These are phyloP conservation scores for Harlomillsia oculata DNA, from an alignment of 1,140 invertebrate species.

Conservation along the genomic window DNA sequence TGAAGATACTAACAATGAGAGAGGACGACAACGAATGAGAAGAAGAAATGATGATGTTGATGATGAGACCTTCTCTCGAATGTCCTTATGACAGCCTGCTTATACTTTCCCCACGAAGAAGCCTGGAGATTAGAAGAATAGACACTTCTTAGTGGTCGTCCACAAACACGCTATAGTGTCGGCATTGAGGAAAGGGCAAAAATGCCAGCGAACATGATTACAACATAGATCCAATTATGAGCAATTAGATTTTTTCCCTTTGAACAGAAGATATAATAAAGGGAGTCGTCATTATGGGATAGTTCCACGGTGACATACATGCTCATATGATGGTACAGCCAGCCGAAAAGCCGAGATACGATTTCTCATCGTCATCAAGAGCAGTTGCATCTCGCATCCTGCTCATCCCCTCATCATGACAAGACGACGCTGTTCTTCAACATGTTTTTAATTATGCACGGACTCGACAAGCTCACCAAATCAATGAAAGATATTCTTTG, in stretches of 20 bases:
- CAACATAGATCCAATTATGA: conserved; percentile 36
- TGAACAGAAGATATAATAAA: conserved; percentile 25
- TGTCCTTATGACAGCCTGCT: no score
- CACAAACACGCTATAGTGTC: conserved; percentile 18
- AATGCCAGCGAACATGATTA: conserved; percentile 34
- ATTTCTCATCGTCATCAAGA: conserved; percentile 26
- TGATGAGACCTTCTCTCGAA: no score
- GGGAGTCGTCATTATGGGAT: conserved; percentile 19
- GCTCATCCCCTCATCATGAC: conserved; percentile 11
- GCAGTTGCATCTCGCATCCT: background rate
- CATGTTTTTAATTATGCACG: conserved; percentile 37
- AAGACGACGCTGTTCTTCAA: conserved; percentile 19
- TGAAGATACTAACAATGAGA: no score
- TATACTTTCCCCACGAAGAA: no score
- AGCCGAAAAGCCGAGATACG: conserved; percentile 7
- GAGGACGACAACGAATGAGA: no score
- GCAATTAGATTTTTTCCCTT: conserved; percentile 35
- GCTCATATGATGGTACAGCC: background rate
- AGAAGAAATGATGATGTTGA: no score
- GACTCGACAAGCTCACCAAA: conserved; percentile 25
- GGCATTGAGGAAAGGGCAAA: conserved; percentile 34
- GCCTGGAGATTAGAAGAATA: no score
- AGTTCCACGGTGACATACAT: conserved; percentile 13
- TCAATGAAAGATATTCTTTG: conserved; percentile 36
- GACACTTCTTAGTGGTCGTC: no score